A percentile compares a stretch with the other conserved stretches of the same genome.
phyloP scores from a whole-genome alignment of 2,888 invertebrate species.

The Leptothorax acervorum region DNA sequence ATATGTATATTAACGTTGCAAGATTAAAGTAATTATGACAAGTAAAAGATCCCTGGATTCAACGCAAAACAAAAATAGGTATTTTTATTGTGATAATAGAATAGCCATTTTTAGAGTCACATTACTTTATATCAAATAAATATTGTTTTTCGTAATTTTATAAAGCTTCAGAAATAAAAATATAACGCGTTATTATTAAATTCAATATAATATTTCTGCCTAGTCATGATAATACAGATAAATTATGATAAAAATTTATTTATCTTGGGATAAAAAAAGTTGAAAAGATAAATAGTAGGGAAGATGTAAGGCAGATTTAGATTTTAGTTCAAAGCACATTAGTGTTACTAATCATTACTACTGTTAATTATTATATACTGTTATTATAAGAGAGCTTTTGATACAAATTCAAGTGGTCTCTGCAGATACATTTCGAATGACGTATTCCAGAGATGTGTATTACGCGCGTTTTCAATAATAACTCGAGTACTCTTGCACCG shows the following conservation, averaged over 20 bases:
- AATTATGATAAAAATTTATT: neutral
- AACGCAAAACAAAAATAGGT: neutral
- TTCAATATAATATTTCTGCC: neutral
- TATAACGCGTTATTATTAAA: neutral
- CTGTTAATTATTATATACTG: neutral
- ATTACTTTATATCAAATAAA: neutral
- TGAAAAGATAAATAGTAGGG: neutral
- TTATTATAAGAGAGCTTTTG: neutral
- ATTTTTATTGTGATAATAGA: neutral
- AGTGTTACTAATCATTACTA: neutral
- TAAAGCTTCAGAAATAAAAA: neutral
- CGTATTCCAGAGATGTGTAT: constrained; percentile 31
- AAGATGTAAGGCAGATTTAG: neutral
- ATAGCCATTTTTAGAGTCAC: neutral
- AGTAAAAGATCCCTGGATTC: neutral
- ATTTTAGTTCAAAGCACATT: neutral
- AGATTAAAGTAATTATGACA: neutral
- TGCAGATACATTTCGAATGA: constrained; percentile 1
- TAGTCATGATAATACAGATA: neutral
- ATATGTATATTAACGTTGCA: neutral
- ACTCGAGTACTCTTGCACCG: constrained; percentile 51
- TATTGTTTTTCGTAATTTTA: neutral
- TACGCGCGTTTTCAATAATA: constrained; percentile 59
- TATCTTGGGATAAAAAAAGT: neutral
- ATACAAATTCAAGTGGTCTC: constrained; percentile 10